phyloP scores from a whole-genome alignment of 2,113 vertebrate genomes.

The Copsychus sechellarum region DNA sequence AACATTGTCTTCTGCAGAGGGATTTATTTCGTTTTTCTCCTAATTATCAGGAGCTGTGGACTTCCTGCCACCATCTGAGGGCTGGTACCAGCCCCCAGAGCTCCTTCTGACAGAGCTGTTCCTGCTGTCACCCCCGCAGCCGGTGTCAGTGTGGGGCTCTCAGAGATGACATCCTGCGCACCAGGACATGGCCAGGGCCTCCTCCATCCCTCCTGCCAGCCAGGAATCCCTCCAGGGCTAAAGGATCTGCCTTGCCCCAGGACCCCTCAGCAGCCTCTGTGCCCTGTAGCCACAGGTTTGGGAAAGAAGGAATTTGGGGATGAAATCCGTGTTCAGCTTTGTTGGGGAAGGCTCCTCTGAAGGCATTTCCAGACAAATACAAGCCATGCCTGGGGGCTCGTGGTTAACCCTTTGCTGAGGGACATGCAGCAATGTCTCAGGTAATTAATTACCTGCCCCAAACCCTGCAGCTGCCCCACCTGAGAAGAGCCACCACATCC shows the following conservation, averaged over 20 bases:
- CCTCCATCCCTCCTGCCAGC: not conserved
- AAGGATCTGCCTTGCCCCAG: not conserved
- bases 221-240: not conserved
- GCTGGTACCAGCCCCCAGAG: not conserved
- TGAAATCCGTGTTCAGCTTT: not conserved
- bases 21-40: conserved; percentile 6
- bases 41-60: not conserved
- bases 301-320: not conserved
- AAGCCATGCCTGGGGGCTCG: not conserved
- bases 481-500: not conserved
- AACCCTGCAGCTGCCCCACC: rapidly evolving
- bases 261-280: not conserved
- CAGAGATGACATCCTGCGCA: rapidly evolving
- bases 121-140: not conserved
- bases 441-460: not conserved
- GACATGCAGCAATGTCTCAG: not conserved
- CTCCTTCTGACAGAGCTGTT: not conserved
- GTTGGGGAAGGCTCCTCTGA: rapidly evolving
- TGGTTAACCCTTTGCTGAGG: not conserved
- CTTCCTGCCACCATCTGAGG: conserved; percentile 20
- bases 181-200: not conserved
- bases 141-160: rapidly evolving
- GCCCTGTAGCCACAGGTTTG: rapidly evolving
- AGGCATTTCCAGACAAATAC: not conserved
- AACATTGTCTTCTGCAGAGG: not conserved